Percentiles rank a stretch among this genome's conserved stretches.
Evolutionary conservation across 2,797 vertebrate species (phyloP).

Genomic region (Neostethus bicornis): DNA sequence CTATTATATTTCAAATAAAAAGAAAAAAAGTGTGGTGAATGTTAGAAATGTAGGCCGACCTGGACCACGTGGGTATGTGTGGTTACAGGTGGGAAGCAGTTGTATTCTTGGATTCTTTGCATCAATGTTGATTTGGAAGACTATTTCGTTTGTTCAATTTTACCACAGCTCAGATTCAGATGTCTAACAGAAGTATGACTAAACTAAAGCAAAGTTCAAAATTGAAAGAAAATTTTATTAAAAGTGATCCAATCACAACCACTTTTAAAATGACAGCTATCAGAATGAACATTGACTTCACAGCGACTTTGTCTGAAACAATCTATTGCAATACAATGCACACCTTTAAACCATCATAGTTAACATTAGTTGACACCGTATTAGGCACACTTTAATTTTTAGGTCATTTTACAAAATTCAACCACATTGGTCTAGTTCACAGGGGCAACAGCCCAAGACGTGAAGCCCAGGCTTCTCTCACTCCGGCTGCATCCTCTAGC

Average conservation of each 20-base stretch:
- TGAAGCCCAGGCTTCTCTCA: too few relatives aligned
- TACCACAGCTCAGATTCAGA: slow-evolving; percentile 56
- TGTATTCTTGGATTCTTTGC: slow-evolving; percentile 16
- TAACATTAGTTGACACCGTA: too few relatives aligned
- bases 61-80: slow-evolving; percentile 6
- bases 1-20: slow-evolving; percentile 41
- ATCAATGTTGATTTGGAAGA: slow-evolving; percentile 14
- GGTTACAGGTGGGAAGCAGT: slow-evolving; percentile 2
- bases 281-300: slow-evolving; percentile 22
- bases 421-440: too few relatives aligned
- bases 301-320: too few relatives aligned
- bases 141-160: slow-evolving; percentile 38
- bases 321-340: too few relatives aligned
- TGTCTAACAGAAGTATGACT: slow-evolving; percentile 50
- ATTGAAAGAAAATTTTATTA: not conserved
- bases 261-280: slow-evolving; percentile 15
- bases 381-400: too few relatives aligned
- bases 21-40: slow-evolving; percentile 27
- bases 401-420: too few relatives aligned
- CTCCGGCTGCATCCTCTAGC: too few relatives aligned
- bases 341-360: too few relatives aligned
- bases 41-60: slow-evolving; percentile 7
- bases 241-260: slow-evolving; percentile 16
- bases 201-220: slow-evolving; percentile 26
- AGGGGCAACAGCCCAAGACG: too few relatives aligned